A percentile compares a stretch with the other conserved stretches of the same genome.
Evolutionary conservation across 2,113 vertebrate species (phyloP).

Genomic region (Manacus vitellinus): DNA sequence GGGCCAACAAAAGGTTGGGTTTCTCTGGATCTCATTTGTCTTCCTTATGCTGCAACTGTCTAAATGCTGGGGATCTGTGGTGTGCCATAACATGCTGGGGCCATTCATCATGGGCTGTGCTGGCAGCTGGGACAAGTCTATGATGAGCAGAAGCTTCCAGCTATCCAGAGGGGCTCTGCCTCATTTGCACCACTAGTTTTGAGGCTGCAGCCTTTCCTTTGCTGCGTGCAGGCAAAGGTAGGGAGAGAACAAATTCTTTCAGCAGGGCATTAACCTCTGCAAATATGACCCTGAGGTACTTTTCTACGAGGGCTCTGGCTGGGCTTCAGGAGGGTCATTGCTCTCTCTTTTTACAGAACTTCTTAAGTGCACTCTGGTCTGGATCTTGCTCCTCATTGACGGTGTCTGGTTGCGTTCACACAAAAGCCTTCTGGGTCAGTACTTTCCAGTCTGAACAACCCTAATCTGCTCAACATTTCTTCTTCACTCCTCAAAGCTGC

Average conservation of each 20-base stretch:
- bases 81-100: not conserved
- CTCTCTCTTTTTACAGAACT: not conserved
- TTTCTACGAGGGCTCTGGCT: not conserved
- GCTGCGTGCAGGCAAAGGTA: not conserved
- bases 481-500: not conserved
- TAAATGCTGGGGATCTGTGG: not conserved
- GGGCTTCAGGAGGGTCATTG: not conserved
- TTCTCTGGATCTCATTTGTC: slow-evolving; percentile 47
- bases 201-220: not conserved
- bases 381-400: accelerated
- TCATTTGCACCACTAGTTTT: not conserved
- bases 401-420: not conserved
- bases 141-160: not conserved
- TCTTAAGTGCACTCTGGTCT: not conserved
- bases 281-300: not conserved
- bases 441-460: not conserved
- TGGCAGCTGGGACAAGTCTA: not conserved
- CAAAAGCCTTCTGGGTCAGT: not conserved
- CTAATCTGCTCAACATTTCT: not conserved
- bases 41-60: not conserved
- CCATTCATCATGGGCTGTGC: not conserved
- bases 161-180: not conserved
- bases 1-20: not conserved
- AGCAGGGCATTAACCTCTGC: not conserved
- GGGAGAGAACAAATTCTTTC: not conserved